Conservation (phyloP, 2,113 vertebrate species). For the Tachuris rubrigastra region DNA sequence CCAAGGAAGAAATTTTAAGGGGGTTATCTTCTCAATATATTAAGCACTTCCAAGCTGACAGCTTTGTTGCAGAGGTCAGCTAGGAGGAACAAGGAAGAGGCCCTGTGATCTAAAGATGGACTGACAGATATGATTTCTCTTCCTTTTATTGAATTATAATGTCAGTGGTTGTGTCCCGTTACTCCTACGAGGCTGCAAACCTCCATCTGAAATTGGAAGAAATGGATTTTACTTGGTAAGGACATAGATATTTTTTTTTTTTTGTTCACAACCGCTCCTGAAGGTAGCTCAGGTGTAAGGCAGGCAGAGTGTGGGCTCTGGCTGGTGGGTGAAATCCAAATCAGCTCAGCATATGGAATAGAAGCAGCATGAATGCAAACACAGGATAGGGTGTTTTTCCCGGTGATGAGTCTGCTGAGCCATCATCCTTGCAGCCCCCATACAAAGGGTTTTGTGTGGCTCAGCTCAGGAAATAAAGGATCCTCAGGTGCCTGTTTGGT, state of each 20-base stretch:
- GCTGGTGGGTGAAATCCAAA: neutral
- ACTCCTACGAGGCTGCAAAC: neutral
- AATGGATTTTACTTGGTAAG: neutral
- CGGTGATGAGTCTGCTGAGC: neutral
- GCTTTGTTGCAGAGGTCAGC: slow-evolving; percentile 63
- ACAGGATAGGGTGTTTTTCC: neutral
- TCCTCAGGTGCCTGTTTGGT: neutral
- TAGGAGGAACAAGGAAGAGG: slow-evolving; percentile 6
- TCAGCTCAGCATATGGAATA: neutral
- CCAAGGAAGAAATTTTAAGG: slow-evolving; percentile 27
- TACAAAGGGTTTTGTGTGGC: neutral
- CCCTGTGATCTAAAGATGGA: slow-evolving; percentile 41
- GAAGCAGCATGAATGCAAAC: neutral
- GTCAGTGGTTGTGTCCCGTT: slow-evolving; percentile 32
- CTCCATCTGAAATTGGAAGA: neutral
- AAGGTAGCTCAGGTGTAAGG: neutral
- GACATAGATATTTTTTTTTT: neutral
- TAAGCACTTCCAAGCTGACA: slow-evolving; percentile 51
- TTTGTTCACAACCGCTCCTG: neutral
- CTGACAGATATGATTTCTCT: slow-evolving; percentile 60
- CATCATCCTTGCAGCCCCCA: neutral
- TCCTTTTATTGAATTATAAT: slow-evolving; percentile 55
- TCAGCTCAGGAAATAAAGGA: neutral
- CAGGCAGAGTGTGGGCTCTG: neutral
- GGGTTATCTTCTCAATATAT: slow-evolving; percentile 55